These are phyloP conservation scores for Zoanthus gigantus DNA, from an alignment of 92 coral and sea anemone species.

Conservation along the genomic window DNA sequence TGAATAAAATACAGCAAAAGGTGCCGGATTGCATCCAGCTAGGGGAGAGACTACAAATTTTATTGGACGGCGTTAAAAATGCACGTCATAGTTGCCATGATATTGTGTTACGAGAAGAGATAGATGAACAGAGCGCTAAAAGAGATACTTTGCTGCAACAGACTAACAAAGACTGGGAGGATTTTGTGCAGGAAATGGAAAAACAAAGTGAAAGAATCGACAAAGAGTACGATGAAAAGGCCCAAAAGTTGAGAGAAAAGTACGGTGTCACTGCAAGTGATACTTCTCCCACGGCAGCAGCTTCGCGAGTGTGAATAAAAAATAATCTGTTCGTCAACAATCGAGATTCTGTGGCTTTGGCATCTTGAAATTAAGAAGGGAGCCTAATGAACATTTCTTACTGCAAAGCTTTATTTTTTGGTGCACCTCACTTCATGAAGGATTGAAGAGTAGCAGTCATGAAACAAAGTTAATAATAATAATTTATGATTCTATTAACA, in stretches of 20 bases:
- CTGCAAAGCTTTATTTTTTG: too few species aligned
- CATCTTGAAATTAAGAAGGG: too few species aligned
- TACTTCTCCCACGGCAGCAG: neutral
- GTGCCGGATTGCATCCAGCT: conserved; percentile 74
- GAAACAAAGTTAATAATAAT: too few species aligned
- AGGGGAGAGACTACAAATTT: conserved; percentile 66
- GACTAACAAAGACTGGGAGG: conserved; percentile 80
- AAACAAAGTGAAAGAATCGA: conserved; percentile 78
- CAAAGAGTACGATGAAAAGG: conserved; percentile 72
- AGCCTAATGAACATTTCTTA: too few species aligned
- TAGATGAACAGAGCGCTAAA: conserved; percentile 68
- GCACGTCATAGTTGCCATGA: conserved; percentile 85
- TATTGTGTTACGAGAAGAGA: conserved; percentile 84
- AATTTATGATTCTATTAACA: too few species aligned
- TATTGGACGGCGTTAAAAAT: conserved; percentile 73
- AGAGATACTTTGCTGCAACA: conserved; percentile 77
- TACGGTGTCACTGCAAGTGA: conserved; percentile 61
- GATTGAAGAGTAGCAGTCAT: too few species aligned
- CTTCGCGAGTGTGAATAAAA: neutral
- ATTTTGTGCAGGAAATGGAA: conserved; percentile 76
- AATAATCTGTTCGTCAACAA: neutral
- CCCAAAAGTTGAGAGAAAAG: conserved; percentile 76
- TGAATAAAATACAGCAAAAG: conserved; percentile 74
- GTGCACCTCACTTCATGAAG: too few species aligned
- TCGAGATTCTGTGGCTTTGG: neutral